Conservation (phyloP, 2,888 invertebrate genomes). For the Lycia hirtaria region DNA sequence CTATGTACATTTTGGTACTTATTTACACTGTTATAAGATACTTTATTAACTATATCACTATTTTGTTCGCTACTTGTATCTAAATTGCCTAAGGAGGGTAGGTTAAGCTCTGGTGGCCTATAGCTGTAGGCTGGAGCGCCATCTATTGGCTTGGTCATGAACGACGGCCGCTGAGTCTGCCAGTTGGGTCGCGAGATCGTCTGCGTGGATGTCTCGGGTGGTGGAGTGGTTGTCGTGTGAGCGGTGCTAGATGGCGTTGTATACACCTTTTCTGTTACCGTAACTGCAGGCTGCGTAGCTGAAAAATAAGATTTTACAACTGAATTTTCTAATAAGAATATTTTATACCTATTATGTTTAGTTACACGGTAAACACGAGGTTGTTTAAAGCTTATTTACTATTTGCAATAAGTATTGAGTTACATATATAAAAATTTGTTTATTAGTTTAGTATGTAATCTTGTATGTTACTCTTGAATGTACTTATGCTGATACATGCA, state of each 20-base stretch:
- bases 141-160: slow-evolving; percentile 83
- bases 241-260: slow-evolving; percentile 72
- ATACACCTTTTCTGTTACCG: slow-evolving; percentile 69
- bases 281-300: slow-evolving; percentile 65
- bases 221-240: slow-evolving; percentile 55
- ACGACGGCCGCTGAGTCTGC: slow-evolving; percentile 80
- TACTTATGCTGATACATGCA: too few relatives aligned
- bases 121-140: slow-evolving; percentile 77
- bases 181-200: slow-evolving; percentile 65
- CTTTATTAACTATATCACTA: slow-evolving; percentile 85
- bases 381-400: too few relatives aligned
- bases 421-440: too few relatives aligned
- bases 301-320: slow-evolving; percentile 50
- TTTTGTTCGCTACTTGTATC: slow-evolving; percentile 82
- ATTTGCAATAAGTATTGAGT: too few relatives aligned
- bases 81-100: slow-evolving; percentile 78
- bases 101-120: slow-evolving; percentile 77
- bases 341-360: too few relatives aligned
- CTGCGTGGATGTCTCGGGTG: slow-evolving; percentile 65
- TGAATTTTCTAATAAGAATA: not conserved
- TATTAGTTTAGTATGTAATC: too few relatives aligned
- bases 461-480: too few relatives aligned
- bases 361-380: too few relatives aligned
- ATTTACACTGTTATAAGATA: slow-evolving; percentile 84
- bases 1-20: slow-evolving; percentile 85